Percentiles rank a stretch among this genome's conserved stretches.
Conservation (phyloP, 2,113 vertebrate genomes). For the Alosa alosa region DNA sequence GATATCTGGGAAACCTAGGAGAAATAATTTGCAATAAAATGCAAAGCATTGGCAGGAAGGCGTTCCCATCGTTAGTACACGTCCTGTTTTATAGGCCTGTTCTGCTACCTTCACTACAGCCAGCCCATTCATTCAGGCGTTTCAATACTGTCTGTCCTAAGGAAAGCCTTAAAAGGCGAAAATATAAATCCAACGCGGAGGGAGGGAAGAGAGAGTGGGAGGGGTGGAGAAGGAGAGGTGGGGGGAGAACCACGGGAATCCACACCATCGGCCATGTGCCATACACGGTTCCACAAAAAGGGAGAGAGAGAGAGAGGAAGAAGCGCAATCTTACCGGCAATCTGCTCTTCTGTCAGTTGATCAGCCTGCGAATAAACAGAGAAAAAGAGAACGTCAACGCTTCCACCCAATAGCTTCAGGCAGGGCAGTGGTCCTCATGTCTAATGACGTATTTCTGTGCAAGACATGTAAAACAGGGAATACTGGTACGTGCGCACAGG, state of each 20-base stretch:
- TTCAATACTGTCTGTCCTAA: conserved; percentile 56
- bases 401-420: background rate
- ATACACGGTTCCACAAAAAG: conserved; percentile 24
- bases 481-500: background rate
- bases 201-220: conserved; percentile 35
- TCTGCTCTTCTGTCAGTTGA: conserved; percentile 99
- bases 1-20: background rate
- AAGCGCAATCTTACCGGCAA: conserved; percentile 86
- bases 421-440: conserved; percentile 2
- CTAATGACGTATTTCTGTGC: conserved; percentile 3
- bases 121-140: conserved; percentile 61
- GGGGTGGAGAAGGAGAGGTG: conserved; percentile 32
- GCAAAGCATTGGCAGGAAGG: conserved; percentile 12
- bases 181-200: conserved; percentile 65
- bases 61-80: background rate
- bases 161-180: conserved; percentile 73
- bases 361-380: conserved; percentile 83
- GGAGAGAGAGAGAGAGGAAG: conserved; percentile 48
- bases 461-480: background rate
- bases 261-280: conserved; percentile 52
- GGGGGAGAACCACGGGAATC: conserved; percentile 45
- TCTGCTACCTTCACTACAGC: conserved; percentile 43
- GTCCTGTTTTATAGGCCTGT: background rate
- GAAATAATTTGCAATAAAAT: conserved; percentile 15
- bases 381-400: background rate